These are phyloP conservation scores for Geotrypetes seraphini DNA, from an alignment of 2,797 vertebrate species.

Conservation along the genomic window DNA sequence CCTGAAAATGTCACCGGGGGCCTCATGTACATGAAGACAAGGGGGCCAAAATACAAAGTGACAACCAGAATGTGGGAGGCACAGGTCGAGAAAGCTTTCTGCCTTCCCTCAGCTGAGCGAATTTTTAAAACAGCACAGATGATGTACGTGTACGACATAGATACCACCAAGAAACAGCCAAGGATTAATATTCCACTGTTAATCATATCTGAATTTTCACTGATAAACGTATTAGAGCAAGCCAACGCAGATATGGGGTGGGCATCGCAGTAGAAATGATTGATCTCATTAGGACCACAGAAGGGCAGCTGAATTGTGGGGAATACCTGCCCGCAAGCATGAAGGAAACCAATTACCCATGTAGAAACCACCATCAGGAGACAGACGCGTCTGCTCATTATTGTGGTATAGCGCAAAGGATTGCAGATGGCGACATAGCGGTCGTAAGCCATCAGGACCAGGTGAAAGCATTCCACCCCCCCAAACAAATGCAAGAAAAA, in stretches of 20 bases:
- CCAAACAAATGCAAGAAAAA: no score
- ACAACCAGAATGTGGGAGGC: constrained; percentile 29
- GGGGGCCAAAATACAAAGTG: constrained; percentile 27
- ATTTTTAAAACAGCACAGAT: constrained; percentile 19
- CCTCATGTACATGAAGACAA: constrained; percentile 26
- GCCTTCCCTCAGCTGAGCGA: constrained; percentile 12
- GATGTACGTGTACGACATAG: constrained; percentile 12
- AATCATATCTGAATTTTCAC: constrained; percentile 18
- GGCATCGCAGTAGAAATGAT: constrained; percentile 28
- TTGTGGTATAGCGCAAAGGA: no score
- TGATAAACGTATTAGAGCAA: constrained; percentile 21
- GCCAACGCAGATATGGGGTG: constrained; percentile 26
- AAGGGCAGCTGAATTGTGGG: constrained; percentile 24
- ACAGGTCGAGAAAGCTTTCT: constrained; percentile 36
- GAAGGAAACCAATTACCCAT: no score
- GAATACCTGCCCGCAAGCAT: no score
- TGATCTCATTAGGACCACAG: constrained; percentile 23
- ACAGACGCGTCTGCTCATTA: no score
- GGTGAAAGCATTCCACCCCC: no score
- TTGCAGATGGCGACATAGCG: no score
- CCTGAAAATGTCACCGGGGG: constrained; percentile 16
- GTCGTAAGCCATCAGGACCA: no score
- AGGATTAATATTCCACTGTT: constrained; percentile 22
- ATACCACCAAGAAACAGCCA: constrained; percentile 19
- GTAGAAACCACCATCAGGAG: no score